A percentile compares a stretch with the other conserved stretches of the same genome.
phyloP scores from a whole-genome alignment of 30 jellyfish, hydroid and myxozoan genomes.

The Pelagia noctiluca region DNA sequence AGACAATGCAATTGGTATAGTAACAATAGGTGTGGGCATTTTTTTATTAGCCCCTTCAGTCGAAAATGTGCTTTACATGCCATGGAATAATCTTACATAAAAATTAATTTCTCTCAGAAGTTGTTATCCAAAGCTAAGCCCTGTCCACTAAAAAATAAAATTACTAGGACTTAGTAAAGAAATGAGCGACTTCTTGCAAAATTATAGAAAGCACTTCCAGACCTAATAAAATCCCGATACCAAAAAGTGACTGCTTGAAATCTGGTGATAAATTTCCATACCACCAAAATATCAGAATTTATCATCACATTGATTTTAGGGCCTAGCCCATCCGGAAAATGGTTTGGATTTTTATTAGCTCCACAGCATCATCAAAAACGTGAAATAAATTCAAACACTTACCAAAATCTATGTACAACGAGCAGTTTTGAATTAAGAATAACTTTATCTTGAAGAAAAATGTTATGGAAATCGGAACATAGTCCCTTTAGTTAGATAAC shows the following conservation, averaged over 20 bases:
- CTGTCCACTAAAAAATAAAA: not conserved
- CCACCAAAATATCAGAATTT: too few species aligned
- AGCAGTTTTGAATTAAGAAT: not conserved
- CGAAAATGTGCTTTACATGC: too few species aligned
- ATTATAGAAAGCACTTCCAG: not conserved
- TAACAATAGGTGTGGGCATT: too few species aligned
- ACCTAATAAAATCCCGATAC: not conserved
- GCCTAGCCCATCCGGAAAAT: conserved; percentile 18
- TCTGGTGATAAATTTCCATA: not conserved
- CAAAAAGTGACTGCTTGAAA: too few species aligned
- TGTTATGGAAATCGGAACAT: not conserved
- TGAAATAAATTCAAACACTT: too few species aligned
- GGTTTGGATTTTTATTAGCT: not conserved
- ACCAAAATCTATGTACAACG: too few species aligned
- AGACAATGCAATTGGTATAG: too few species aligned
- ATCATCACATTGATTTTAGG: conserved; percentile 10
- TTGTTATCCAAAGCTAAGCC: not conserved
- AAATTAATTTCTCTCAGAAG: too few species aligned
- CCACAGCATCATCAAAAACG: too few species aligned
- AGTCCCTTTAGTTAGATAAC: not conserved
- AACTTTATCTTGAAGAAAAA: not conserved
- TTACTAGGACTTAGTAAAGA: not conserved
- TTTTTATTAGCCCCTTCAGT: too few species aligned
- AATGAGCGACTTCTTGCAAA: not conserved
- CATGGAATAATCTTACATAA: too few species aligned